These are phyloP conservation scores for Leucania comma DNA, from an alignment of 2,888 invertebrate genomes.

Conservation along the genomic window DNA sequence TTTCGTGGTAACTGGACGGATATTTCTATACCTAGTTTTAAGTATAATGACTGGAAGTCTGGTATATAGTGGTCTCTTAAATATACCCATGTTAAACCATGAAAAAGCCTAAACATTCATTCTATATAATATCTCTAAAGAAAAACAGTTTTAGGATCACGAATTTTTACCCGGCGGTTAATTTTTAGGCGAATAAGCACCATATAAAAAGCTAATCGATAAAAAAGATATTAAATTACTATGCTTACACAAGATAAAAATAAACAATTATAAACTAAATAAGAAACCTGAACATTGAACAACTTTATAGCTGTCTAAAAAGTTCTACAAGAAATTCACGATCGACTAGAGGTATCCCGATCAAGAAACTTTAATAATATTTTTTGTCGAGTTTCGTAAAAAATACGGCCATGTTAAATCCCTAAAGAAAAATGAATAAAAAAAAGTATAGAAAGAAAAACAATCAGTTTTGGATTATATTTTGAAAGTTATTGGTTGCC, in stretches of 20 bases:
- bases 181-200: neutral
- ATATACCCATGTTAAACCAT: too few species aligned
- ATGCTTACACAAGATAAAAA: slow-evolving; percentile 23
- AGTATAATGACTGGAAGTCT: too few species aligned
- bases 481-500: slow-evolving; percentile 2
- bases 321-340: slow-evolving; percentile 13
- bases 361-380: slow-evolving; percentile 37
- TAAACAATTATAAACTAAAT: slow-evolving; percentile 28
- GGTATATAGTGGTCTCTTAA: too few species aligned
- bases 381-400: slow-evolving; percentile 27
- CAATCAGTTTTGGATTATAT: slow-evolving; percentile 31
- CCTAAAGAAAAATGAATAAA: slow-evolving; percentile 48
- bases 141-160: neutral
- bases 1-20: too few species aligned
- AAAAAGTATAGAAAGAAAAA: slow-evolving; percentile 36
- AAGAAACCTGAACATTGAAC: slow-evolving; percentile 1
- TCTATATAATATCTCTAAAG: neutral
- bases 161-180: too few species aligned
- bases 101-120: neutral
- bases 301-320: slow-evolving; percentile 17
- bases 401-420: slow-evolving; percentile 27
- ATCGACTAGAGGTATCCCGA: slow-evolving; percentile 21
- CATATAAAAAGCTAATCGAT: neutral
- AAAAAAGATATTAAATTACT: slow-evolving; percentile 11
- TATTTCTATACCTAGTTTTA: too few species aligned